Evolutionary conservation across 1,140 invertebrate species (phyloP).

Genomic region (Cherax quadricarinatus): DNA sequence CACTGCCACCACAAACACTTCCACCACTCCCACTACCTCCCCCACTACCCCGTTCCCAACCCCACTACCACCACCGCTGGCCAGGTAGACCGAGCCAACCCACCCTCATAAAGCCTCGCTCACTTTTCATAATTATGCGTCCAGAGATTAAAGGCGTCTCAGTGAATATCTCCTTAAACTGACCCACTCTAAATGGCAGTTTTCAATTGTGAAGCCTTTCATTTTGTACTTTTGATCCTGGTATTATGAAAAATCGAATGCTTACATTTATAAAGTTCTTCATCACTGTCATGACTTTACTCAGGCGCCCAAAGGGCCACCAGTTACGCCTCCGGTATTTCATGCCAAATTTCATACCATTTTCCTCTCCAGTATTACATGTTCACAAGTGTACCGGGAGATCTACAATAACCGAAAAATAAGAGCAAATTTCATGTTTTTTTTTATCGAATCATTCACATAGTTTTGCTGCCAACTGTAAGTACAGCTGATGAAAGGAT

Average conservation of each 20-base stretch:
- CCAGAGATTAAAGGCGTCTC: constrained; percentile 7
- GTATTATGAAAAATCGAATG: not conserved
- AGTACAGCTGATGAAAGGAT: too few species aligned
- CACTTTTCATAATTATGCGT: constrained; percentile 23
- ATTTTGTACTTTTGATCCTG: constrained; percentile 36
- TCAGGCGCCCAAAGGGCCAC: not conserved
- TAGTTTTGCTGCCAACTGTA: too few species aligned
- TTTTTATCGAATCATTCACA: too few species aligned
- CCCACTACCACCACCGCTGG: too few species aligned
- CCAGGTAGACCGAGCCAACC: too few species aligned
- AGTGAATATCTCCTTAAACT: not conserved
- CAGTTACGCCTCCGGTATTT: not conserved
- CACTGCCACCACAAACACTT: too few species aligned
- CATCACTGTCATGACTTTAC: not conserved
- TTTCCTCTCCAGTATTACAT: not conserved
- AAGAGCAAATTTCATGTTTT: too few species aligned
- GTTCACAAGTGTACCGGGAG: not conserved
- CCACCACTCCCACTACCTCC: too few species aligned
- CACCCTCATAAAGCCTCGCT: constrained; percentile 24
- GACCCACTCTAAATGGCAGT: not conserved
- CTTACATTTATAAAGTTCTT: not conserved
- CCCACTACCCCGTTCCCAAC: too few species aligned
- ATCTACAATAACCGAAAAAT: not conserved
- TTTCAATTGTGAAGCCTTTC: constrained; percentile 1
- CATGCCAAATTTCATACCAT: not conserved